phyloP scores from a whole-genome alignment of 2,113 vertebrate genomes.

The Gymnorhina tibicen region DNA sequence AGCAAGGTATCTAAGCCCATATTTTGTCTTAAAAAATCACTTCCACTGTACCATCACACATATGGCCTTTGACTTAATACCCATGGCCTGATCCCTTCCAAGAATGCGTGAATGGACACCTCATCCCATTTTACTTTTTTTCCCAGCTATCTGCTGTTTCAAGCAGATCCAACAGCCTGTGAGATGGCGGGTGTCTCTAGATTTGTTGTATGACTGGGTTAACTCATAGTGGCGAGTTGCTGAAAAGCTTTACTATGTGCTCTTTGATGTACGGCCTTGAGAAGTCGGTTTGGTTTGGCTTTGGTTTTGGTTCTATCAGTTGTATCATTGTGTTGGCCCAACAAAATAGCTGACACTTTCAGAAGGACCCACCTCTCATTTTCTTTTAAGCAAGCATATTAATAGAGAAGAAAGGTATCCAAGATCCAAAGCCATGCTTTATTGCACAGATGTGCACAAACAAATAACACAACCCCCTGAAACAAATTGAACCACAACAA shows the following conservation, averaged over 20 bases:
- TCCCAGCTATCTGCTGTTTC: neutral
- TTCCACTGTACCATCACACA: neutral
- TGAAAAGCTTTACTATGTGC: neutral
- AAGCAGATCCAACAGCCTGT: neutral
- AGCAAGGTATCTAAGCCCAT: constrained; percentile 3
- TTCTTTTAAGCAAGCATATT: neutral
- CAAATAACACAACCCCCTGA: neutral
- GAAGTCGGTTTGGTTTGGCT: neutral
- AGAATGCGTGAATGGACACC: neutral
- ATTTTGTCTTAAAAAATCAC: neutral
- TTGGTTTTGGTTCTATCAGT: neutral
- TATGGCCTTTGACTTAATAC: neutral
- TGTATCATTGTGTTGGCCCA: neutral
- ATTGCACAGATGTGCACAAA: neutral
- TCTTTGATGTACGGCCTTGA: neutral
- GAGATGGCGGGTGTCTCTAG: neutral
- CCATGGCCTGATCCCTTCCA: neutral
- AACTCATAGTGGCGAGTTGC: neutral
- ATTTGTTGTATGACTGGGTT: neutral
- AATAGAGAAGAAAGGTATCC: neutral
- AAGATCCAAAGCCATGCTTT: neutral
- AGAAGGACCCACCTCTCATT: neutral
- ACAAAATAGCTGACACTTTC: neutral
- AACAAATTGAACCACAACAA: neutral
- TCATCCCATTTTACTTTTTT: neutral